Evolutionary conservation across 2,113 vertebrate species (phyloP).

Genomic region (Otolemur garnettii): DNA sequence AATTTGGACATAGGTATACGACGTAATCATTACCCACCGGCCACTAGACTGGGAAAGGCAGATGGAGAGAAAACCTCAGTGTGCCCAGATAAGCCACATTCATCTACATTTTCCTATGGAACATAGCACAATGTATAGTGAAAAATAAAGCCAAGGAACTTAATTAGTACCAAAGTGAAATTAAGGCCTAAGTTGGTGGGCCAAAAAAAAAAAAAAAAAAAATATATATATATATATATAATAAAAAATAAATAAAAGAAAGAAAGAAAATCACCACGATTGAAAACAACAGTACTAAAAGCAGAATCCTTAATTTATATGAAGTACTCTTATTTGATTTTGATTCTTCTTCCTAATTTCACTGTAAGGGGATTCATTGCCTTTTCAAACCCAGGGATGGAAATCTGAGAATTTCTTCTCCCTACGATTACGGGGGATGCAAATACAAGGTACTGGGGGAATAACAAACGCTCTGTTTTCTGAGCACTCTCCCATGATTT

Average conservation of each 20-base stretch:
- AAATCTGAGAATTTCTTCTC: conserved; percentile 30
- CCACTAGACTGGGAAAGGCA: not conserved
- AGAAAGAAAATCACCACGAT: not conserved
- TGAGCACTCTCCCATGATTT: conserved; percentile 90
- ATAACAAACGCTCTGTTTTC: conserved; percentile 90
- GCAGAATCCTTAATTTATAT: not conserved
- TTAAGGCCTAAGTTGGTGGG: not conserved
- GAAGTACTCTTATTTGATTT: not conserved
- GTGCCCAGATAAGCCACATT: not conserved
- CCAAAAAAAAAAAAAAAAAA: not conserved
- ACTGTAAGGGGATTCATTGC: conserved; percentile 38
- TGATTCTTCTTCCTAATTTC: conserved; percentile 46
- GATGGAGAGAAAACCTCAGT: not conserved
- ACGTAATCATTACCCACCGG: not conserved
- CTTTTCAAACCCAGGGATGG: conserved; percentile 41
- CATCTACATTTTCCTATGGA: not conserved
- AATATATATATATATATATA: too few relatives aligned
- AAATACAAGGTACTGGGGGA: conserved; percentile 82
- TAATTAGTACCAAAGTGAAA: not conserved
- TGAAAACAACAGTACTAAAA: not conserved
- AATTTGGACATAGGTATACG: not conserved
- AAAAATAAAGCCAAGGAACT: conserved; percentile 10
- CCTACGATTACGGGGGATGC: conserved; percentile 73
- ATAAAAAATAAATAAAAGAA: too few relatives aligned
- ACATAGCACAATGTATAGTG: not conserved